A percentile compares a stretch with the other conserved stretches of the same genome.
Conservation (phyloP, 2,888 invertebrate genomes). For the Branchipolynoe longqiensis region DNA sequence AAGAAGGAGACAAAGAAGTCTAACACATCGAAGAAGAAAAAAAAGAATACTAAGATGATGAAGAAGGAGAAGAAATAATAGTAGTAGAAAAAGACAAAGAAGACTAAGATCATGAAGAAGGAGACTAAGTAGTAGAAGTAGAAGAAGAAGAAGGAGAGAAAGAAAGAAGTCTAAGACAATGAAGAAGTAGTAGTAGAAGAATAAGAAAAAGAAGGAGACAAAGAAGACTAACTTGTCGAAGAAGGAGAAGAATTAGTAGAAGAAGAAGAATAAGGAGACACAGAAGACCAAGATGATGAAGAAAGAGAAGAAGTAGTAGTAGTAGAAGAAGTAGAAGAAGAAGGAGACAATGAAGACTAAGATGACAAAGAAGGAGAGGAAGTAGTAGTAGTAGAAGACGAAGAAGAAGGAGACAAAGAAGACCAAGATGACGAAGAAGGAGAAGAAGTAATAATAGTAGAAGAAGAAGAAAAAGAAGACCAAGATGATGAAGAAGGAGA, state of each 20-base stretch:
- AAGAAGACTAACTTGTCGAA: no score
- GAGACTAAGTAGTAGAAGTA: background rate
- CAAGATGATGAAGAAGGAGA: constrained; percentile 1
- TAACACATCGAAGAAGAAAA: constrained; percentile 33
- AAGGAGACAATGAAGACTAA: constrained; percentile 38
- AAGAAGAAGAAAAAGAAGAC: background rate
- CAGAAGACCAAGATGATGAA: no score
- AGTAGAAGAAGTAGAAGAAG: no score
- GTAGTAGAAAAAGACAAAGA: background rate
- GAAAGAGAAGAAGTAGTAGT: no score
- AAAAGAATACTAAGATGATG: constrained; percentile 38
- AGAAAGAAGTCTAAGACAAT: constrained; percentile 5
- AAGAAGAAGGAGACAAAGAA: background rate
- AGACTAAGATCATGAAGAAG: background rate
- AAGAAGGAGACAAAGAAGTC: constrained; percentile 17
- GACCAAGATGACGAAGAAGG: constrained; percentile 16
- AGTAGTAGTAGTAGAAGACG: background rate
- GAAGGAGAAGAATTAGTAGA: no score
- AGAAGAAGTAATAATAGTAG: background rate
- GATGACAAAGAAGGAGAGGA: background rate
- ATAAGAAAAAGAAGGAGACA: no score
- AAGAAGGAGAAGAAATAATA: constrained; percentile 11
- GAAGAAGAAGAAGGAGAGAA: background rate
- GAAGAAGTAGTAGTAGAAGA: no score
- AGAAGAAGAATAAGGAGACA: no score